Conservation (phyloP, 1,140 invertebrate species). For the Propsilocerus akamusi region DNA sequence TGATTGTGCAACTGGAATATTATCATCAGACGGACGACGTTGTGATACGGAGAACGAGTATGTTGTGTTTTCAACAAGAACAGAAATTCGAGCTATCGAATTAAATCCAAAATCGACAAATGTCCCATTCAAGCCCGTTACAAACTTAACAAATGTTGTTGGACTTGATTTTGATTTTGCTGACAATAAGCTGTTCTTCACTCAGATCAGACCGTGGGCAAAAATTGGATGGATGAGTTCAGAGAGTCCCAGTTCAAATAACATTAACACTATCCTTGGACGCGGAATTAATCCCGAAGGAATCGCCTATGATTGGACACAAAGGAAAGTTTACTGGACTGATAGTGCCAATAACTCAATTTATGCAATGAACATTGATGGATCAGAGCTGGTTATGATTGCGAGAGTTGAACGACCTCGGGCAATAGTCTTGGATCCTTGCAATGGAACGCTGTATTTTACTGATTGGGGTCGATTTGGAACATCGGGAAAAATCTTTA, state of each 20-base stretch:
- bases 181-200: constrained; percentile 74
- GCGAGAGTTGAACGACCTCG: constrained; percentile 79
- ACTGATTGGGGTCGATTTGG: constrained; percentile 89
- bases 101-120: constrained; percentile 63
- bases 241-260: constrained; percentile 35
- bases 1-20: constrained; percentile 76
- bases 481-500: constrained; percentile 83
- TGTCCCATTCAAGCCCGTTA: constrained; percentile 68
- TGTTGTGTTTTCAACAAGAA: constrained; percentile 77
- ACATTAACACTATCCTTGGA: constrained; percentile 53
- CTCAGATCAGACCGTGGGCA: constrained; percentile 80
- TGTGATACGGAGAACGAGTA: constrained; percentile 76
- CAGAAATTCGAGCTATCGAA: constrained; percentile 73
- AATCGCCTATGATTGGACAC: constrained; percentile 93
- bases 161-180: constrained; percentile 90
- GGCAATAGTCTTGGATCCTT: constrained; percentile 93
- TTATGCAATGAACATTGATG: constrained; percentile 86
- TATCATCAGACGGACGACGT: constrained; percentile 35
- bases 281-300: constrained; percentile 86
- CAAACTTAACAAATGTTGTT: constrained; percentile 89
- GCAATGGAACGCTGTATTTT: constrained; percentile 81
- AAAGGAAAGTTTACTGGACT: constrained; percentile 93
- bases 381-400: constrained; percentile 81
- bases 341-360: constrained; percentile 88
- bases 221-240: constrained; percentile 64